Conservation (phyloP, 1,140 invertebrate genomes). For the Anadara kagoshimensis region DNA sequence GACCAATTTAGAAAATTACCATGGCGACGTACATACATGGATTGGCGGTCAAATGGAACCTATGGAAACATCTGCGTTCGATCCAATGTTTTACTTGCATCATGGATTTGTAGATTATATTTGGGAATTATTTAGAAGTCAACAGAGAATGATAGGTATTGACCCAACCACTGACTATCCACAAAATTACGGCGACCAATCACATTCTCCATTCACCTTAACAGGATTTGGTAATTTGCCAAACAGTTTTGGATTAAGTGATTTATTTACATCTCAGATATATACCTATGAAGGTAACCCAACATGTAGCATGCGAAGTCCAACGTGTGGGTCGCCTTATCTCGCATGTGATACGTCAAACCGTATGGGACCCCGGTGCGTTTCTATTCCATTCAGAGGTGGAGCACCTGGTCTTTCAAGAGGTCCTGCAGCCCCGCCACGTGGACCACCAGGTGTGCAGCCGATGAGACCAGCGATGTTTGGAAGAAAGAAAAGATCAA, state of each 20-base stretch:
- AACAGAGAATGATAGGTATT: constrained; percentile 46
- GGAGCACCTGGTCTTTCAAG: not conserved
- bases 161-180: constrained; percentile 45
- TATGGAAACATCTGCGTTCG: constrained; percentile 68
- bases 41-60: constrained; percentile 64
- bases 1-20: constrained; percentile 59
- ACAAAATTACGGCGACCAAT: constrained; percentile 34
- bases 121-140: constrained; percentile 61
- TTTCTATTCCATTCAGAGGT: constrained; percentile 26
- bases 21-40: constrained; percentile 61
- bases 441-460: constrained; percentile 1
- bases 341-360: constrained; percentile 44
- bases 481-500: constrained; percentile 27
- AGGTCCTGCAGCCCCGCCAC: not conserved
- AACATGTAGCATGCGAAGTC: constrained; percentile 43
- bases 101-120: constrained; percentile 73
- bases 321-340: constrained; percentile 56
- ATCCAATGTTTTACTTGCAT: constrained; percentile 73
- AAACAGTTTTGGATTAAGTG: constrained; percentile 54
- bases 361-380: constrained; percentile 32
- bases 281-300: constrained; percentile 61
- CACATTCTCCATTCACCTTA: constrained; percentile 33
- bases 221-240: constrained; percentile 60
- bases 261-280: constrained; percentile 50
- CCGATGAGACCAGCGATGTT: constrained; percentile 6